Evolutionary conservation across 2,113 vertebrate genomes (phyloP).

Genomic region (Syrmaticus mikado): DNA sequence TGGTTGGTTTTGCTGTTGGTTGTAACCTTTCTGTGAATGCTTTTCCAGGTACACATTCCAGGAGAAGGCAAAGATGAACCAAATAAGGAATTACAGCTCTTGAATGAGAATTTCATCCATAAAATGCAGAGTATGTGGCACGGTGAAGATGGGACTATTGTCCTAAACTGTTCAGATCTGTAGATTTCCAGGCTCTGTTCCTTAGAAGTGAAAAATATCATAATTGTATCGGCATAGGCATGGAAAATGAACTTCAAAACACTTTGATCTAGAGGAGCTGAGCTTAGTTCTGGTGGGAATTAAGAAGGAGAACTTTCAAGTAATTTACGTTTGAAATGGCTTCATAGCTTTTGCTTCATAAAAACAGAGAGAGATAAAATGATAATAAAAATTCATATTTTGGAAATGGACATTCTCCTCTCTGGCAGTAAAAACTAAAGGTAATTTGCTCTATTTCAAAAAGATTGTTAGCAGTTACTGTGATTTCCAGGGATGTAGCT

Average conservation of each 20-base stretch:
- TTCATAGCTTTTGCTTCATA: neutral
- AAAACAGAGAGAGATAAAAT: neutral
- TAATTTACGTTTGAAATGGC: conserved; percentile 12
- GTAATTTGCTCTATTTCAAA: neutral
- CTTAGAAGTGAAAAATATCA: neutral
- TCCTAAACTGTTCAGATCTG: neutral
- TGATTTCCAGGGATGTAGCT: neutral
- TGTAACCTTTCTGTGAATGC: neutral
- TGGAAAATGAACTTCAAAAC: neutral
- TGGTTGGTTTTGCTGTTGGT: neutral
- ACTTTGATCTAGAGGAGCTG: neutral
- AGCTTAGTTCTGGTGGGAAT: neutral
- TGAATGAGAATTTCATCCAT: neutral
- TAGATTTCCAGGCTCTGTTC: neutral
- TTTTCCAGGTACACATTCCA: neutral
- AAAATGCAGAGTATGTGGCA: neutral
- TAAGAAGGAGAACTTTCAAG: neutral
- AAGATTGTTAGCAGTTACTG: neutral
- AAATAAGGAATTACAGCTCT: neutral
- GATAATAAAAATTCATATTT: neutral
- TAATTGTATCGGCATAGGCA: neutral
- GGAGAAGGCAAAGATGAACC: neutral
- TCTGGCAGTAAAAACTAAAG: neutral
- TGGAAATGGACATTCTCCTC: neutral
- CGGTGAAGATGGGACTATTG: neutral